phyloP scores from a whole-genome alignment of 2,888 invertebrate species.

The Buathra laborator region DNA sequence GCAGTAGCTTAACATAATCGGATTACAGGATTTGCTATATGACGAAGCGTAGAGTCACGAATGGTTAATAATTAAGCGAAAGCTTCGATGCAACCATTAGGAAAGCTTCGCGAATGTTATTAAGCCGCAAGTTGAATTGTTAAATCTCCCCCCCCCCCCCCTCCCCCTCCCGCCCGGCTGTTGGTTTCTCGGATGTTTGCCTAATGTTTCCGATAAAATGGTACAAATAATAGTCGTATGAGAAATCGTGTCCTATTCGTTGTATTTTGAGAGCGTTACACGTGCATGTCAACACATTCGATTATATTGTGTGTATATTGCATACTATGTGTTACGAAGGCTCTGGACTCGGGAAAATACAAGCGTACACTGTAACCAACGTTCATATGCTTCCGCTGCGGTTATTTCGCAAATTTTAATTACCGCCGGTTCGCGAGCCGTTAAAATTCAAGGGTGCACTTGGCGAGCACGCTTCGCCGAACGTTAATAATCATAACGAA shows the following conservation, averaged over 20 bases:
- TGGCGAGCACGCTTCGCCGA: slow-evolving; percentile 43
- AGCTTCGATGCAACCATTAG: slow-evolving; percentile 38
- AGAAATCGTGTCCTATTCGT: neutral
- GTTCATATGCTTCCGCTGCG: neutral
- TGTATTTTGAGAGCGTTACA: neutral
- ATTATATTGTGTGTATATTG: no score
- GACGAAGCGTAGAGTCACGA: slow-evolving; percentile 35
- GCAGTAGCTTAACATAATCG: slow-evolving; percentile 53
- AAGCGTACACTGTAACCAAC: neutral
- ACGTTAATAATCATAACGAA: slow-evolving; percentile 60
- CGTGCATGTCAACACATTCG: no score
- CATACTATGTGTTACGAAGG: no score
- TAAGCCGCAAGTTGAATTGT: slow-evolving; percentile 12
- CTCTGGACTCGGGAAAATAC: no score
- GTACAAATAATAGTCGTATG: neutral
- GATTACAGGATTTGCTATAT: slow-evolving; percentile 57
- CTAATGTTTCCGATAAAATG: slow-evolving; percentile 22
- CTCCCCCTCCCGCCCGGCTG: neutral
- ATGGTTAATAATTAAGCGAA: slow-evolving; percentile 35
- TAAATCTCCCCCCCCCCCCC: neutral
- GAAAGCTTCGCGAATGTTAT: slow-evolving; percentile 13
- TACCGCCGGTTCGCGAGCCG: slow-evolving; percentile 53
- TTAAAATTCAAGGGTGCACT: slow-evolving; percentile 65
- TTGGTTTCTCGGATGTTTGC: neutral
- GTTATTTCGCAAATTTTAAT: slow-evolving; percentile 47